phyloP scores from a whole-genome alignment of 2,113 vertebrate species.

The Oophaga pumilio region DNA sequence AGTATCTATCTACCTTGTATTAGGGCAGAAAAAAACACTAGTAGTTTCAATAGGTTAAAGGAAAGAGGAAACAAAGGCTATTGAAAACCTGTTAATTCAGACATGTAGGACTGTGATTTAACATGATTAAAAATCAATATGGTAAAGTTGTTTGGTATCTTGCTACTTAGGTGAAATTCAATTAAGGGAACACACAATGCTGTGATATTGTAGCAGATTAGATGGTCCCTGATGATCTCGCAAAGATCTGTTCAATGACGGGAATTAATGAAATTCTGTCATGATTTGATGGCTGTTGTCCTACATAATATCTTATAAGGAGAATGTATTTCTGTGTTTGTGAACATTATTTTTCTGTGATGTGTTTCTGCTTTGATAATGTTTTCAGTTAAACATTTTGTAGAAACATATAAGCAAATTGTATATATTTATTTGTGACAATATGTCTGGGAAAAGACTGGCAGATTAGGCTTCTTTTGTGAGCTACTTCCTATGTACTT shows the following conservation, averaged over 20 bases:
- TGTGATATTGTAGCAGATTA: slow-evolving; percentile 45
- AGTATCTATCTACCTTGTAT: too few species aligned
- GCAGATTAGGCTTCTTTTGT: neutral
- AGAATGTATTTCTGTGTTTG: slow-evolving; percentile 15
- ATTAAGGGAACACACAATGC: slow-evolving; percentile 41
- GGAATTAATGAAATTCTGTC: slow-evolving; percentile 49
- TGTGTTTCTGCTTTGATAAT: neutral
- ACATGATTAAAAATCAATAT: slow-evolving; percentile 50
- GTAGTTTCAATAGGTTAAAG: neutral
- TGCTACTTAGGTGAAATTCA: slow-evolving; percentile 53
- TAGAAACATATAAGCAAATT: slow-evolving; percentile 17
- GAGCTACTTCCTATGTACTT: slow-evolving; percentile 7
- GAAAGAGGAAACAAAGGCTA: slow-evolving; percentile 20
- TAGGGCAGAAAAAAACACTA: too few species aligned
- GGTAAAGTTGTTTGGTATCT: slow-evolving; percentile 47
- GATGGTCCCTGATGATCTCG: slow-evolving; percentile 30
- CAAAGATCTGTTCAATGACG: slow-evolving; percentile 32
- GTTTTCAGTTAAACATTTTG: slow-evolving; percentile 4
- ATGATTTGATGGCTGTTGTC: slow-evolving; percentile 19
- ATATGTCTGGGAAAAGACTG: neutral
- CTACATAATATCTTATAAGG: slow-evolving; percentile 2
- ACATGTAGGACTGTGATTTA: slow-evolving; percentile 31
- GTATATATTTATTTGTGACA: slow-evolving; percentile 4
- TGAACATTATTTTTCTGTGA: neutral
- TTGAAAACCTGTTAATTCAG: slow-evolving; percentile 43